phyloP scores from a whole-genome alignment of 2,888 invertebrate genomes.

The Leptogaster cylindrica region DNA sequence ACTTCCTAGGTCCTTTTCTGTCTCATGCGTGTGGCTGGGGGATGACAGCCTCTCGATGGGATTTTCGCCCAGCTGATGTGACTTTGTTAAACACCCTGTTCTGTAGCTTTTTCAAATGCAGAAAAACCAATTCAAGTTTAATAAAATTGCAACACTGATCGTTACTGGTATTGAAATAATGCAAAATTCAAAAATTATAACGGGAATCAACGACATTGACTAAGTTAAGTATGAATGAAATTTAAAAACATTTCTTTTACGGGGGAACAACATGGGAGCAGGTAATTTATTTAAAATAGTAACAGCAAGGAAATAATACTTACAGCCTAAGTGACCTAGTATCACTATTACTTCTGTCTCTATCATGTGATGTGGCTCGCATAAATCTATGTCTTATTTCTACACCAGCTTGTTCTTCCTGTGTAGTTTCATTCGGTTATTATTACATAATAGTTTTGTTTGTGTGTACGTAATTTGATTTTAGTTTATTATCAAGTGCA shows the following conservation, averaged over 20 bases:
- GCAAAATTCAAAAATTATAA: conserved; percentile 18
- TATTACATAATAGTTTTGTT: conserved; percentile 44
- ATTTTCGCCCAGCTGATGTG: conserved; percentile 52
- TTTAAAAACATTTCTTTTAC: background rate
- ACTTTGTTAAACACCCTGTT: conserved; percentile 43
- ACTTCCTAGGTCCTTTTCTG: conserved; percentile 42
- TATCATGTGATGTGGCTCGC: conserved; percentile 54
- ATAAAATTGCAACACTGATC: background rate
- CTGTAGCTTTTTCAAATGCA: conserved; percentile 4
- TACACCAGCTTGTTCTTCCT: conserved; percentile 69
- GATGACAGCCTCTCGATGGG: conserved; percentile 52
- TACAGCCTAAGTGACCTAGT: conserved; percentile 55
- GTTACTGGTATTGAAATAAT: background rate
- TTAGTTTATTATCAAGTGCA: conserved; percentile 13
- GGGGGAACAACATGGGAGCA: background rate
- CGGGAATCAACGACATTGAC: conserved; percentile 23
- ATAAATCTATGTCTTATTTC: conserved; percentile 59
- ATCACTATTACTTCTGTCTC: conserved; percentile 55
- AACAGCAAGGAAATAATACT: conserved; percentile 49
- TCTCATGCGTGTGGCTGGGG: conserved; percentile 49
- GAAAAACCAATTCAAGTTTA: no score
- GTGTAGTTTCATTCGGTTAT: conserved; percentile 42
- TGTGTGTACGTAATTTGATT: conserved; percentile 22
- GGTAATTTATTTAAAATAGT: conserved; percentile 5
- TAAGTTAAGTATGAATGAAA: conserved; percentile 11